Conservation (phyloP, 2,113 vertebrate species). For the Prochilodus magdalenae region DNA sequence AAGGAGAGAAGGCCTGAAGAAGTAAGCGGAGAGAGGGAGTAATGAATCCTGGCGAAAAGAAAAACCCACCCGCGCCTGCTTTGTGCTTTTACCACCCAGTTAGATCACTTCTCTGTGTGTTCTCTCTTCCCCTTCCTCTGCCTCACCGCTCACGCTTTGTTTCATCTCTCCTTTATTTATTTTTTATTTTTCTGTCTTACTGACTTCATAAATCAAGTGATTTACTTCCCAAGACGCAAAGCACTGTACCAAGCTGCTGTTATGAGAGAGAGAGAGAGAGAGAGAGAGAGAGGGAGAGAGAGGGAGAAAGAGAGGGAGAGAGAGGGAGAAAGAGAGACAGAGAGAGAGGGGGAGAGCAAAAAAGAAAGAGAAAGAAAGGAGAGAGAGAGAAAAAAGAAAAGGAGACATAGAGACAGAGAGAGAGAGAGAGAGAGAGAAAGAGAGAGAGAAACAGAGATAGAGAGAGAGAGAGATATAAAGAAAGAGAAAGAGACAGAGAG, state of each 20-base stretch:
- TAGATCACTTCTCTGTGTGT: neutral
- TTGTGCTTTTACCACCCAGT: neutral
- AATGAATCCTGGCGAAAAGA: neutral
- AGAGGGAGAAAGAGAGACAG: too few species aligned
- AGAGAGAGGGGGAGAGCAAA: too few species aligned
- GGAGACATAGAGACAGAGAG: too few species aligned
- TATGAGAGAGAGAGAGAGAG: too few species aligned
- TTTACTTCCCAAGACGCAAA: constrained; percentile 68
- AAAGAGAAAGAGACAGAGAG: too few species aligned
- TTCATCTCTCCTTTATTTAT: constrained; percentile 70
- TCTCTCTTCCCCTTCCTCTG: neutral
- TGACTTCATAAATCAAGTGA: constrained; percentile 77
- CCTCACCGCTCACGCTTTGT: constrained; percentile 39
- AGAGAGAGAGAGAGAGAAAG: too few species aligned
- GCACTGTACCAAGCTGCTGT: constrained; percentile 40
- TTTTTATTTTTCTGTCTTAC: constrained; percentile 66
- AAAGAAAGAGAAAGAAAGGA: too few species aligned
- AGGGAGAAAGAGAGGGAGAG: too few species aligned
- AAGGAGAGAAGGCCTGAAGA: neutral
- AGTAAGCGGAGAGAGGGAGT: neutral
- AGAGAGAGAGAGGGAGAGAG: too few species aligned
- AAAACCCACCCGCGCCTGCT: neutral
- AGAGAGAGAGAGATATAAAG: too few species aligned
- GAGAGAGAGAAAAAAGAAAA: too few species aligned
- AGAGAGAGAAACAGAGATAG: too few species aligned